These are phyloP conservation scores for Panagrolaimus sp. DNA, from an alignment of 1,140 invertebrate species.

Conservation along the genomic window DNA sequence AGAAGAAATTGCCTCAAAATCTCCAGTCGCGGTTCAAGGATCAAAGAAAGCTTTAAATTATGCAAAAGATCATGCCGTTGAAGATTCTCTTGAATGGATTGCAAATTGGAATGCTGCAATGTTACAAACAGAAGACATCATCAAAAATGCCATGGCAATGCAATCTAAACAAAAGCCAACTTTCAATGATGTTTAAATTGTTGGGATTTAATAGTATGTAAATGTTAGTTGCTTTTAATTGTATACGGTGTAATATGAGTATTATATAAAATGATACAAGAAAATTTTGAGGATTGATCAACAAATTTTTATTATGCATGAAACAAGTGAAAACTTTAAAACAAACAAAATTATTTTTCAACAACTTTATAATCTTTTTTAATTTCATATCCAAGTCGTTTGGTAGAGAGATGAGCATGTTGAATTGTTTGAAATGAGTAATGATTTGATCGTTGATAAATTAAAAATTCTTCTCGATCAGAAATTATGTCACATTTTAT, in stretches of 20 bases:
- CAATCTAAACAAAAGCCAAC: conserved; percentile 35
- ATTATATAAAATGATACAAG: not conserved
- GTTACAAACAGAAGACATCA: conserved; percentile 84
- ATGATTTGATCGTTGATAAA: too few relatives aligned
- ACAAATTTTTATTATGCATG: not conserved
- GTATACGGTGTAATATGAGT: not conserved
- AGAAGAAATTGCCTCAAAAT: conserved; percentile 74
- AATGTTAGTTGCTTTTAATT: not conserved
- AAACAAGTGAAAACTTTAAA: too few relatives aligned
- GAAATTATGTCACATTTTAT: too few relatives aligned
- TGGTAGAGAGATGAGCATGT: too few relatives aligned
- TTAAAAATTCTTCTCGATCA: too few relatives aligned
- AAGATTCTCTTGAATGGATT: conserved; percentile 61
- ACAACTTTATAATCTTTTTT: too few relatives aligned
- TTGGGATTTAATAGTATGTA: conserved; percentile 15
- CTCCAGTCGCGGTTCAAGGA: conserved; percentile 85
- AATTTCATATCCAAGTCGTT: too few relatives aligned
- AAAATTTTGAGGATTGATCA: not conserved
- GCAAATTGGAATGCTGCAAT: conserved; percentile 73
- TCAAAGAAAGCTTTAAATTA: conserved; percentile 70
- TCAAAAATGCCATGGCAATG: conserved; percentile 71
- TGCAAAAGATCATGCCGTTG: conserved; percentile 69
- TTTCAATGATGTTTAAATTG: not conserved
- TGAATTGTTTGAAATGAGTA: too few relatives aligned
- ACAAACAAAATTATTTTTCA: too few relatives aligned